Evolutionary conservation across 2,797 vertebrate species (phyloP), one percentile per base, ranked within the genome.

Genomic region (Vespertilio murinus): DNA sequence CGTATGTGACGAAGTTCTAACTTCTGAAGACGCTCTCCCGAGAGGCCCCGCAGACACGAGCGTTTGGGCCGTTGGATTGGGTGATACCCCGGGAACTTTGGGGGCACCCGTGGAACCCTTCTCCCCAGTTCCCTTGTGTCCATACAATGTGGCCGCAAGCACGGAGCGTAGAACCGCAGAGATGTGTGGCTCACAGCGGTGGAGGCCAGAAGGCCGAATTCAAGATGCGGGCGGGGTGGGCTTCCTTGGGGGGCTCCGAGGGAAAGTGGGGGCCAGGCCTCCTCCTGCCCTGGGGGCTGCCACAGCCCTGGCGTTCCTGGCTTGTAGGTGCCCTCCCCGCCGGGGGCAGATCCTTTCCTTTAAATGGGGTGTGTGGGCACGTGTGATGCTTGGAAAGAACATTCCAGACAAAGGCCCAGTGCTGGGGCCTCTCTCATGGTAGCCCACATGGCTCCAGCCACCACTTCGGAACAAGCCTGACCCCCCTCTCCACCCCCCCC

Each of bases 301-400:
- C 4, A 1, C 22, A 9, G 0, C 25, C 17, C 1, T 17, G 22
- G 45, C 1, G 0, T 17, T 81, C 6, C 1, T 22, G n/a, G 23
- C 11, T 69, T 28, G 10, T 18, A 49, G n/a, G 8, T 0, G 42
- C 42, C 42, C 42, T 42, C 42, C 42, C 42, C 42, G 42, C 10
- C 42, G 8, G 8, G 42, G 42, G 42, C 42, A 42, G 42, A 42
- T 42, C 42, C 1, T 42, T 42, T 42, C 42, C 42, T 42, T 42
- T 10, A 42, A 42, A 42, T 10, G 42, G 42, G 42, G 42, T 42
- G 42, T 42, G 42, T 42, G n/a, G n/a, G 42, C 42, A 42, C 42
- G 42, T 42, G 42, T 42, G n/a, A n/a, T n/a, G n/a, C n/a, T n/a
- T n/a, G n/a, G n/a, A n/a, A n/a, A n/a, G n/a, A n/a, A n/a, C n/a